phyloP scores from a whole-genome alignment of 2,888 invertebrate species.

The Cryptosula pallasiana region DNA sequence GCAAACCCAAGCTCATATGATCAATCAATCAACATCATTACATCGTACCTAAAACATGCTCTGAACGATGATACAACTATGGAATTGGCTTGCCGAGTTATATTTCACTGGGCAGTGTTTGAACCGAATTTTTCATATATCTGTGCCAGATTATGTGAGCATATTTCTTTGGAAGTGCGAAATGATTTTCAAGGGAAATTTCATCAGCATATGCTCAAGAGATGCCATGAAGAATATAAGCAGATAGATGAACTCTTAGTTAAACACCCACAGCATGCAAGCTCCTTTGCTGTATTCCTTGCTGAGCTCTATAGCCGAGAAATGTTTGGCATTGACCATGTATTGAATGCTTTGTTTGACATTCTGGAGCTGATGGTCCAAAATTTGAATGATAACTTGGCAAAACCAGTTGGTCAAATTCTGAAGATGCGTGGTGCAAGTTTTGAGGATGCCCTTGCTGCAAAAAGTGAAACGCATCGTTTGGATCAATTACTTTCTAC shows the following conservation, averaged over 20 bases:
- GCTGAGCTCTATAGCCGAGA: background rate
- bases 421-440: constrained; percentile 9
- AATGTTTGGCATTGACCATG: background rate
- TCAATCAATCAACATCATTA: background rate
- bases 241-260: background rate
- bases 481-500: background rate
- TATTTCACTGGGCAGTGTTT: constrained; percentile 1
- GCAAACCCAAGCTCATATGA: background rate
- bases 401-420: background rate
- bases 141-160: background rate
- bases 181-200: constrained; percentile 1
- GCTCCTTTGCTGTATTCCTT: constrained; percentile 1
- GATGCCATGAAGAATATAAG: constrained; percentile 2
- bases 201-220: constrained; percentile 5
- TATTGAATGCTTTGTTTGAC: background rate
- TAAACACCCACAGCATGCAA: background rate
- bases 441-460: constrained; percentile 11
- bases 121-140: background rate
- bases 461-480: background rate
- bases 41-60: background rate
- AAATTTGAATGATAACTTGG: background rate
- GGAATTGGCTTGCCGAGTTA: background rate
- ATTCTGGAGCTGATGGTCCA: background rate
- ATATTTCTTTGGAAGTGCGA: background rate
- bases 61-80: background rate